These are phyloP conservation scores for Miichthys miiuy DNA, from an alignment of 2,797 vertebrate species.

Conservation along the genomic window DNA sequence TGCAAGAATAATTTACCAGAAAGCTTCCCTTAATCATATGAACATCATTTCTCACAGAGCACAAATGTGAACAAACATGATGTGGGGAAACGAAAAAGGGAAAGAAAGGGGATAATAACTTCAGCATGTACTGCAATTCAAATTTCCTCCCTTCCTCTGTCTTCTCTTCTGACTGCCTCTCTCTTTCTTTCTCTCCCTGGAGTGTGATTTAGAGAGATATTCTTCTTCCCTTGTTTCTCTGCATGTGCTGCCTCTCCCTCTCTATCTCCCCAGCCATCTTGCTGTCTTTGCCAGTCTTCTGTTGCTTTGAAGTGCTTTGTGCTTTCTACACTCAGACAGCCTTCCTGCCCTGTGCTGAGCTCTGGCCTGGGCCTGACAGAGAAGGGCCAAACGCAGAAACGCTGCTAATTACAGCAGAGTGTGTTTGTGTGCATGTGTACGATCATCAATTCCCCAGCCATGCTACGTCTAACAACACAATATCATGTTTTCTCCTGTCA, in stretches of 20 bases:
- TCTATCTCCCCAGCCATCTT: conserved; percentile 69
- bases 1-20: conserved; percentile 1
- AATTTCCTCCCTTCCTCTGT: conserved; percentile 26
- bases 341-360: conserved; percentile 46
- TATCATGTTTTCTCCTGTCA: conserved; percentile 12
- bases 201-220: conserved; percentile 46
- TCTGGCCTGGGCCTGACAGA: conserved; percentile 29
- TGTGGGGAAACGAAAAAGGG: neutral
- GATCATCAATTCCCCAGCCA: conserved; percentile 22
- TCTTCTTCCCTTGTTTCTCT: conserved; percentile 44
- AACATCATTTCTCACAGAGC: conserved; percentile 20
- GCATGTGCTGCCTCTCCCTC: conserved; percentile 56
- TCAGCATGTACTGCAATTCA: conserved; percentile 32
- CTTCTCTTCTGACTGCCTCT: conserved; percentile 29
- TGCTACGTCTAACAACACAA: conserved; percentile 24
- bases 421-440: conserved; percentile 1
- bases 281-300: conserved; percentile 70
- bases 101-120: conserved; percentile 38
- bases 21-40: conserved; percentile 5
- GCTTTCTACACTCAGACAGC: conserved; percentile 66
- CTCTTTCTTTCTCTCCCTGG: conserved; percentile 25
- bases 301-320: conserved; percentile 79
- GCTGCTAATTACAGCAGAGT: conserved; percentile 53
- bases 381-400: conserved; percentile 31
- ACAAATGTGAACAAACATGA: conserved; percentile 20